Conservation (phyloP, 2,113 vertebrate genomes). For the Anoura caudifer region DNA sequence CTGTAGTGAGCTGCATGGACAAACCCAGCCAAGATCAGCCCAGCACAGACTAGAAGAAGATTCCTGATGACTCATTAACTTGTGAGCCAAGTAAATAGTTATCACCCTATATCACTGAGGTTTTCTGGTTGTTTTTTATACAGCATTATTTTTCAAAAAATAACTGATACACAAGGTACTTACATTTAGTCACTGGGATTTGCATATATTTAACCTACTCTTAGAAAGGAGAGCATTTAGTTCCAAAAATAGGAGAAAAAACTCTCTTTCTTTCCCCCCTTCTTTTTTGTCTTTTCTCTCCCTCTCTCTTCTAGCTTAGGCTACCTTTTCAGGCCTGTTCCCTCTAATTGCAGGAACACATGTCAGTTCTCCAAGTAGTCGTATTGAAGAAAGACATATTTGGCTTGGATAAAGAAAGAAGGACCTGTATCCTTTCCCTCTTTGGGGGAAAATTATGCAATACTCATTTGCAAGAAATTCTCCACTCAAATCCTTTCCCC, state of each 20-base stretch:
- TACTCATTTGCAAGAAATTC: background rate
- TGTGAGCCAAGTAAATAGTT: background rate
- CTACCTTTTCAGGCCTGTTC: background rate
- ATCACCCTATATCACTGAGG: background rate
- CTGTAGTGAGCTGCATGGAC: too few relatives aligned
- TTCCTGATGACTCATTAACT: background rate
- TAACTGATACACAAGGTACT: background rate
- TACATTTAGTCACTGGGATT: background rate
- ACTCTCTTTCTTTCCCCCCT: background rate
- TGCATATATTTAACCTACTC: background rate
- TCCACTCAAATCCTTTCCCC: background rate
- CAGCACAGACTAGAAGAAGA: background rate
- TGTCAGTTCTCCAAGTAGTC: background rate
- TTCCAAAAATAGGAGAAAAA: background rate
- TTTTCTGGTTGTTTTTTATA: background rate
- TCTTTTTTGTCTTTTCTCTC: background rate
- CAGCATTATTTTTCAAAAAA: background rate
- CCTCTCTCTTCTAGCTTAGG: background rate
- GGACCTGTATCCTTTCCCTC: background rate
- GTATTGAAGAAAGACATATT: background rate
- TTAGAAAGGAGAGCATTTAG: background rate
- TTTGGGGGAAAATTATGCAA: background rate
- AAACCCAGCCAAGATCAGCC: background rate
- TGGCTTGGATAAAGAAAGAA: background rate
- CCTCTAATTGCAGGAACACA: background rate